These are phyloP conservation scores for Cardinalis cardinalis DNA, from an alignment of 2,113 vertebrate genomes.

Conservation along the genomic window DNA sequence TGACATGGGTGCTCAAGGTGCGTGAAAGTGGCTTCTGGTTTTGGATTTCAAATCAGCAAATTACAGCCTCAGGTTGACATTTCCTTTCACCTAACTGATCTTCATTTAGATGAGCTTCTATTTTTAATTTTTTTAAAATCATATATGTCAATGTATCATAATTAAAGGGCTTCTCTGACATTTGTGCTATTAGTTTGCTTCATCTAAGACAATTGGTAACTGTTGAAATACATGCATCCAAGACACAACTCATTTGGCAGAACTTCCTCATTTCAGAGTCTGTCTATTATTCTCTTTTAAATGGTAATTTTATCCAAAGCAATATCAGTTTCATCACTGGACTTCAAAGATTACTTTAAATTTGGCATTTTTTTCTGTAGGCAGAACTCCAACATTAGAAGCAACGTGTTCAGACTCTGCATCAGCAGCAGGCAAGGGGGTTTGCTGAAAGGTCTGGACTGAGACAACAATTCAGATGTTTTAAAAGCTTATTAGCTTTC, in stretches of 20 bases:
- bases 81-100: not conserved
- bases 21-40: not conserved
- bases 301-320: not conserved
- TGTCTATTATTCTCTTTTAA: not conserved
- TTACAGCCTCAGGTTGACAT: not conserved
- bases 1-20: not conserved
- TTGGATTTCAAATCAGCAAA: not conserved
- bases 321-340: not conserved
- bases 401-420: not conserved
- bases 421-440: not conserved
- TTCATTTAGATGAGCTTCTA: not conserved
- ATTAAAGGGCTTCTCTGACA: not conserved
- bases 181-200: not conserved
- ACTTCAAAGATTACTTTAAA: not conserved
- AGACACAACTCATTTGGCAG: not conserved
- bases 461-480: not conserved
- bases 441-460: not conserved
- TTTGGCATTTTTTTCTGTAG: not conserved
- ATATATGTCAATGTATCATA: not conserved
- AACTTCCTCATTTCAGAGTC: not conserved
- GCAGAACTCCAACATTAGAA: not conserved
- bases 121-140: not conserved
- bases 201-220: not conserved
- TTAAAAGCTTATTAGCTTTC: constrained; percentile 2
- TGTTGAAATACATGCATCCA: not conserved